Percentiles rank a stretch among this genome's conserved stretches.
These are phyloP conservation scores for Aphelocoma californica DNA, from an alignment of 2,797 vertebrate genomes.

Conservation along the genomic window DNA sequence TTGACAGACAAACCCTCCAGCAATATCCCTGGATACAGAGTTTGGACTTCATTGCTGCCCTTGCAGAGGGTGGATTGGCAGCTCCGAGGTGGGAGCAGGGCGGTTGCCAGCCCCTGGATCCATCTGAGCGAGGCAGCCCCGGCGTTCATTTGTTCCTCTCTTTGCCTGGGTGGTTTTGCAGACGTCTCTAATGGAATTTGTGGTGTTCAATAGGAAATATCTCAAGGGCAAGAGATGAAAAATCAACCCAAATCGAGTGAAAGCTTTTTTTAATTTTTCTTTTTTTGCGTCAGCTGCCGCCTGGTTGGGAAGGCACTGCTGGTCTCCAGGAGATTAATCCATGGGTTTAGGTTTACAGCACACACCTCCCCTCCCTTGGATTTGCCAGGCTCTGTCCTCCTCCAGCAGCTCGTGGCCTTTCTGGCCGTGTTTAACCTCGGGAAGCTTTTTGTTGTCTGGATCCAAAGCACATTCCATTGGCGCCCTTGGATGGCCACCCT, in stretches of 20 bases:
- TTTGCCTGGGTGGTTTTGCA: background rate
- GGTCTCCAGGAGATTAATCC: background rate
- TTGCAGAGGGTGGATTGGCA: background rate
- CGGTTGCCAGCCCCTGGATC: background rate
- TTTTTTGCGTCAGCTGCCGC: background rate
- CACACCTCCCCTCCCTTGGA: background rate
- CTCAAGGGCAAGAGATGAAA: background rate
- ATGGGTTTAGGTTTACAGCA: background rate
- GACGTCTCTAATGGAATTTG: background rate
- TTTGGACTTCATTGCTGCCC: background rate
- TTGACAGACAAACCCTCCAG: background rate
- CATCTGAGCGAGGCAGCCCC: background rate
- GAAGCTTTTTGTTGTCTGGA: background rate
- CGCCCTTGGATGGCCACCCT: background rate
- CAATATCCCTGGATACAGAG: background rate
- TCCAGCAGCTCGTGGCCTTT: fast-evolving
- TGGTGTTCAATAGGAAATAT: background rate
- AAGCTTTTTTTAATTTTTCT: background rate
- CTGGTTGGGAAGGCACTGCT: background rate
- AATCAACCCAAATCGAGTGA: background rate
- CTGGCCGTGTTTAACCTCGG: background rate
- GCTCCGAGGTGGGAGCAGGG: background rate
- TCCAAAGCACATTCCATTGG: background rate
- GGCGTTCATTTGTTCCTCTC: background rate
- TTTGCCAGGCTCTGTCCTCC: background rate